Percentiles rank a stretch among this genome's conserved stretches.
phyloP scores from a whole-genome alignment of 2,797 vertebrate species.

The Tamandua tetradactyla region DNA sequence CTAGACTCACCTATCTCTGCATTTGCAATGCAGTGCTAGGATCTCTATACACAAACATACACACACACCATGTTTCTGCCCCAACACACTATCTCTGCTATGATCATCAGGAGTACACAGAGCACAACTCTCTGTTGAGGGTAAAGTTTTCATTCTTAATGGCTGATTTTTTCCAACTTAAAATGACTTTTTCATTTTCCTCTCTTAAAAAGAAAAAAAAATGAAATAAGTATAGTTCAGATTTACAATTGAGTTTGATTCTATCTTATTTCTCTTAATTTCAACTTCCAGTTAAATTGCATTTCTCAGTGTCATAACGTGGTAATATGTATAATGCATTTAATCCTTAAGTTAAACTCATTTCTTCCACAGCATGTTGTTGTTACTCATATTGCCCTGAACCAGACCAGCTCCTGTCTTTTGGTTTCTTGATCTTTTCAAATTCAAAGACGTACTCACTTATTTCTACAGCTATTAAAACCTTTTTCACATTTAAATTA shows the following conservation, averaged over 20 bases:
- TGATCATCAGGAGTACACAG: background rate
- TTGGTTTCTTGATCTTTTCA: background rate
- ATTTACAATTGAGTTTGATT: background rate
- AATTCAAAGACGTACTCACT: background rate
- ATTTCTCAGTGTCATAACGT: background rate
- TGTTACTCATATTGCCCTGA: no score
- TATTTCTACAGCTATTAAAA: background rate
- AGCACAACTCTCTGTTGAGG: background rate
- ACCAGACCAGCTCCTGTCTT: background rate
- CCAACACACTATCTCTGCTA: no score
- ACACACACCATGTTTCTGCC: background rate
- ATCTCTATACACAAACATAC: background rate
- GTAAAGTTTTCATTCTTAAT: background rate
- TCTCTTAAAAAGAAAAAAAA: background rate
- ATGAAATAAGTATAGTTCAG: background rate
- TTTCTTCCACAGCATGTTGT: background rate
- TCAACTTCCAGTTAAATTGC: background rate
- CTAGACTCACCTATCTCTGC: background rate
- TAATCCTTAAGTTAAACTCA: background rate
- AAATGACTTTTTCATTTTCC: background rate
- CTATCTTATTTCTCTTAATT: background rate
- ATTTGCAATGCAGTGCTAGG: background rate
- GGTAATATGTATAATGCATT: background rate
- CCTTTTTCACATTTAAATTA: background rate
- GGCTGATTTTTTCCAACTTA: background rate